Base-by-base conservation (phyloP, 2,113 vertebrate species). In the Mesitornis unicolor region DNA sequence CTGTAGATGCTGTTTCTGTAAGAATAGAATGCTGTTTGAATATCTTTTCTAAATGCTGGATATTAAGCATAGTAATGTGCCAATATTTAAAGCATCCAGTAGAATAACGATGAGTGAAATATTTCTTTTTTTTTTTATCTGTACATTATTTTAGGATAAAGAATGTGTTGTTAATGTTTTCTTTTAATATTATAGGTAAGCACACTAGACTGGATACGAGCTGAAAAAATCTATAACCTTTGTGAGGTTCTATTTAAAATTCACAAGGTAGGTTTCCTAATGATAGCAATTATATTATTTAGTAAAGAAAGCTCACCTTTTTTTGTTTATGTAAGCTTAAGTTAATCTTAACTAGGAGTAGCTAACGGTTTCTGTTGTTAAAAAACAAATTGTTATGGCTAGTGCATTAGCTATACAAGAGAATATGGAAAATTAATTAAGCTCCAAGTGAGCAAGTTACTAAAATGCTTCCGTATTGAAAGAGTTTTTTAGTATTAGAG, bases 211-310 rank as follows among this genome's bases (percentile, higher is more conserved):
- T 99, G 99, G 99, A 97, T 97, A 91, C 97, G 97, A 95, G 99
- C 99, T 86, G 99, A 99, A 98, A 99, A 98, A 74, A 97, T 98
- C 81, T 99, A 99, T 98, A 98, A 99, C 98, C 99, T 99, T 98
- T 99, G 99, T 98, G 99, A 99, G 98, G 99, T 99, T 98, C 98
- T 99, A 60, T 99, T 99, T 98, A 99, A 99, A 98, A 98, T 99
- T 96, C 99, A 99, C 96, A 99, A 99, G 99, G 99, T 99, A 98
- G 13, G 98, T 97, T 21, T 86, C 25, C 31, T 69, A 26, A 54
- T 0, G 0, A 28, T 79, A 87, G 18, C 10, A 73, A 53, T 33
- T 9, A 24, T 51, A 60, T 45, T 35, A 7, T 53, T 51, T 51
- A 69, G 21, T 53, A 35, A 91, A 86, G 18, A 31, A 54, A 71